Conservation (phyloP, 2,888 invertebrate genomes). For the Drosophila dives region DNA sequence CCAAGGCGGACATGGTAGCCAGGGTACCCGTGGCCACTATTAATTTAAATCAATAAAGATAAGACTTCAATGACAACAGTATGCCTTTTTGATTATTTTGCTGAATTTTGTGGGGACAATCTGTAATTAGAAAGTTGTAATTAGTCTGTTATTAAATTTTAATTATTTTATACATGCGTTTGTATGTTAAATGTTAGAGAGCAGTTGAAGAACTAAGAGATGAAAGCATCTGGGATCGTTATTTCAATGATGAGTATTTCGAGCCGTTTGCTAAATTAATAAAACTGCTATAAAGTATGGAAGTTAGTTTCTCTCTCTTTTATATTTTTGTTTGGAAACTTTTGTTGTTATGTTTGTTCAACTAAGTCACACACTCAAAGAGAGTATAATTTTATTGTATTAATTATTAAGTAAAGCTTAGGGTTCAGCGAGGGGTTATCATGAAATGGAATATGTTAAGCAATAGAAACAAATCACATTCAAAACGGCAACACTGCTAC, state of each 20-base stretch:
- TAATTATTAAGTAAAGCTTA: not conserved
- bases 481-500: no score
- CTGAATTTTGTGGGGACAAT: not conserved
- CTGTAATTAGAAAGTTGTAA: not conserved
- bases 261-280: not conserved
- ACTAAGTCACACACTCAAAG: not conserved
- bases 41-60: slow-evolving; percentile 13
- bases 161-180: not conserved
- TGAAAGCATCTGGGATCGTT: not conserved
- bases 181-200: not conserved
- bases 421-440: not conserved
- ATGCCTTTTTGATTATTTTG: not conserved
- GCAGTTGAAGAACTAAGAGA: not conserved
- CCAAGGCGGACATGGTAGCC: slow-evolving; percentile 36
- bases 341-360: not conserved
- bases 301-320: not conserved
- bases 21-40: slow-evolving; percentile 21
- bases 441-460: not conserved
- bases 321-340: not conserved
- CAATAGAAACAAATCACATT: not conserved
- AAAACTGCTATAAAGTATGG: not conserved
- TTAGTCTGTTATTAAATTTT: not conserved
- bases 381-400: not conserved
- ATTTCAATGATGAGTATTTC: not conserved
- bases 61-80: not conserved